Evolutionary conservation across 2,797 vertebrate genomes (phyloP).

Genomic region (Lithobates pipiens): DNA sequence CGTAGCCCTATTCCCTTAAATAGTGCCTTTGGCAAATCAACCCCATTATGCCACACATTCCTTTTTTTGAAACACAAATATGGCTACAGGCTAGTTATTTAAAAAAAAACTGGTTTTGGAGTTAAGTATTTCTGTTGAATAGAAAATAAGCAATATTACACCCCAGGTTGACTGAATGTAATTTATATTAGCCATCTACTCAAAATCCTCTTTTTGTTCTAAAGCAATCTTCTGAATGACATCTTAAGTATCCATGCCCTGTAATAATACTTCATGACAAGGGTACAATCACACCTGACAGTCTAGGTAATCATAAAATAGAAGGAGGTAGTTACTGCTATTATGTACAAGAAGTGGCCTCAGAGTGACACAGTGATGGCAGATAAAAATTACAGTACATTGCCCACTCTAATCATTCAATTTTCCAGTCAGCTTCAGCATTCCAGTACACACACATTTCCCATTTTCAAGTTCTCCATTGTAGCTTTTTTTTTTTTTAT

Average conservation of each 20-base stretch:
- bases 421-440: conserved; percentile 24
- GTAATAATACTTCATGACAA: conserved; percentile 41
- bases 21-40: too few species aligned
- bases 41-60: not conserved
- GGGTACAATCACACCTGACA: conserved; percentile 43
- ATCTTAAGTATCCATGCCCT: conserved; percentile 22
- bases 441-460: not conserved
- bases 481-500: not conserved
- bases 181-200: conserved; percentile 7
- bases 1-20: too few species aligned
- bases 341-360: conserved; percentile 8
- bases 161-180: not conserved
- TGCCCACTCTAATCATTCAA: conserved; percentile 20
- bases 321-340: conserved; percentile 1
- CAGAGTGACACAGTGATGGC: conserved; percentile 26
- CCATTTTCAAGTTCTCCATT: not conserved
- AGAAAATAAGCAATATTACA: not conserved
- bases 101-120: not conserved
- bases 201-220: not conserved
- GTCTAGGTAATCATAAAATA: conserved; percentile 37
- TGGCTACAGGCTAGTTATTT: not conserved
- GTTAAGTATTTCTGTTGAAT: not conserved
- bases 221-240: conserved; percentile 9
- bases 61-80: not conserved
- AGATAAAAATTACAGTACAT: conserved; percentile 10